Percentiles rank a stretch among this genome's conserved stretches.
phyloP scores from a whole-genome alignment of 1,140 invertebrate species.

The Euura saliciscinereae region DNA sequence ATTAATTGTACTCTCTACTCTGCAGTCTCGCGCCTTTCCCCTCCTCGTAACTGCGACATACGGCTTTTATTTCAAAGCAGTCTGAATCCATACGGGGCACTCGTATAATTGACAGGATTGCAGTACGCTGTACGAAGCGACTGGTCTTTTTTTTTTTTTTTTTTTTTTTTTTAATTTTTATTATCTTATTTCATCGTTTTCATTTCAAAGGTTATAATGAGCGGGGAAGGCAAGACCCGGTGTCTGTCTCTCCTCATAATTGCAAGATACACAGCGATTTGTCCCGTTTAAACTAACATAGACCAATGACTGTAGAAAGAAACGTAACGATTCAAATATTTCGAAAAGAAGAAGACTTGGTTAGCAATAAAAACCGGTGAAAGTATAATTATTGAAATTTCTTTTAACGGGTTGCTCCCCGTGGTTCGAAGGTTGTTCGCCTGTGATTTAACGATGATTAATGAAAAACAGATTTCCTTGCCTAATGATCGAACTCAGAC shows the following conservation, averaged over 20 bases:
- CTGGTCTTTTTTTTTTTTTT: not conserved
- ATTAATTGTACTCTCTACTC: too few relatives aligned
- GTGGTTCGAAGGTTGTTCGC: not conserved
- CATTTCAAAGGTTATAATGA: not conserved
- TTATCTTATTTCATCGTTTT: not conserved
- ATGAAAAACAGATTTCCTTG: slow-evolving; percentile 5
- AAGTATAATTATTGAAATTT: too few relatives aligned
- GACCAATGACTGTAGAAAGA: too few relatives aligned
- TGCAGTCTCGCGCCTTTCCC: too few relatives aligned
- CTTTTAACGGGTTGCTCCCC: too few relatives aligned
- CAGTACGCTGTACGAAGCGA: not conserved
- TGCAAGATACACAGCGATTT: not conserved
- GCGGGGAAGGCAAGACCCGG: not conserved
- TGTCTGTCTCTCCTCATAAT: not conserved
- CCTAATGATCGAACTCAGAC: slow-evolving; percentile 1
- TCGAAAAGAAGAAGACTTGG: too few relatives aligned
- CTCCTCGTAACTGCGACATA: too few relatives aligned
- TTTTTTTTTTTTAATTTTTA: not conserved
- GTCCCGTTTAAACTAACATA: not conserved
- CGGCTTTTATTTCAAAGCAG: not conserved
- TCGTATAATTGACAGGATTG: not conserved
- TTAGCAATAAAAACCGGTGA: too few relatives aligned
- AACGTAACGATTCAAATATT: too few relatives aligned
- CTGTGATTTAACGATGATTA: not conserved
- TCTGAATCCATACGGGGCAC: not conserved